Conservation (phyloP, 1,140 invertebrate genomes). For the Scaptomyza graminum region DNA sequence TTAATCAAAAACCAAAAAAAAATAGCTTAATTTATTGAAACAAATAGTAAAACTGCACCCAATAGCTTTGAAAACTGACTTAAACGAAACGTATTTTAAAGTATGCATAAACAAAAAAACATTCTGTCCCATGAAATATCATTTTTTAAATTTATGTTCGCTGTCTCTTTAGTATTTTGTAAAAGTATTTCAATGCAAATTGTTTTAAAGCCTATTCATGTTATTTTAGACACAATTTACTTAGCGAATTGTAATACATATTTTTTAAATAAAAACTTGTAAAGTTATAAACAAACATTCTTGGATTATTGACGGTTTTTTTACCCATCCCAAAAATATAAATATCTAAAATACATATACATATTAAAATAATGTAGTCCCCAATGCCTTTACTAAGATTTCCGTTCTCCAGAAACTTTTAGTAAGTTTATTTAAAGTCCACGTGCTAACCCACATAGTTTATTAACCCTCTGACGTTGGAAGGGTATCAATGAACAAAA, state of each 20-base stretch:
- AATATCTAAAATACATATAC: too few species aligned
- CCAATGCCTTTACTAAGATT: too few species aligned
- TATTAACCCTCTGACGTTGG: neutral
- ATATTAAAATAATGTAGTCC: too few species aligned
- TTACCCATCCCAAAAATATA: too few species aligned
- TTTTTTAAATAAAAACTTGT: slow-evolving; percentile 74
- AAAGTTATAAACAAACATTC: slow-evolving; percentile 53
- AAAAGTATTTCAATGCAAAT: slow-evolving; percentile 74
- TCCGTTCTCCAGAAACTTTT: too few species aligned
- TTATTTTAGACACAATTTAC: slow-evolving; percentile 77
- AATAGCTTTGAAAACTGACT: slow-evolving; percentile 66
- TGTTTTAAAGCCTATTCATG: slow-evolving; percentile 63
- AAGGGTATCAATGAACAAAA: neutral
- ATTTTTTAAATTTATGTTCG: slow-evolving; percentile 52
- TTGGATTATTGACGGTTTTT: too few species aligned
- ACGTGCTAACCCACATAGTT: too few species aligned
- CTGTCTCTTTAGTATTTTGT: slow-evolving; percentile 77
- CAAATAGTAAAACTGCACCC: slow-evolving; percentile 38
- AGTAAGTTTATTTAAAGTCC: too few species aligned
- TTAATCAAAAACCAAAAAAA: too few species aligned
- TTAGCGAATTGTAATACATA: slow-evolving; percentile 73
- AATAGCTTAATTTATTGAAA: slow-evolving; percentile 64
- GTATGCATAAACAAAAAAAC: slow-evolving; percentile 21
- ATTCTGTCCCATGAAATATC: slow-evolving; percentile 18
- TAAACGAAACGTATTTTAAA: slow-evolving; percentile 33